Evolutionary conservation across 1,140 invertebrate genomes (phyloP).

Genomic region (Maniola jurtina): DNA sequence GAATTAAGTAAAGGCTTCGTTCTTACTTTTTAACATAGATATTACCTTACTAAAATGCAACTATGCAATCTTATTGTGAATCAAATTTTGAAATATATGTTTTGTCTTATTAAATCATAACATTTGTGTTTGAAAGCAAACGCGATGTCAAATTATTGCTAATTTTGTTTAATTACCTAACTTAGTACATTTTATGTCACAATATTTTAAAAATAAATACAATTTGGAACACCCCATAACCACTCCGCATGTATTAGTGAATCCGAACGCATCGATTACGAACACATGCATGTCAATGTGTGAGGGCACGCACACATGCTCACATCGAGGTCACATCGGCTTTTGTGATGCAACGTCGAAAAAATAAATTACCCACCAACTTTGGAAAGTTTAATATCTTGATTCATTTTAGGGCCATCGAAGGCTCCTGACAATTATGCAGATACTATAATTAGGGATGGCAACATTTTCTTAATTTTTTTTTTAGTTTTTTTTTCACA

Average conservation of each 20-base stretch:
- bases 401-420: conserved; percentile 38
- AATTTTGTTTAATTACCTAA: no score
- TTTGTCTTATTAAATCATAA: no score
- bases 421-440: conserved; percentile 28
- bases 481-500: not conserved
- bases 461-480: not conserved
- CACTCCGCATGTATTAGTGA: conserved; percentile 41
- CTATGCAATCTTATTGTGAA: no score
- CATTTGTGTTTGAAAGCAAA: not conserved
- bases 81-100: no score
- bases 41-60: no score
- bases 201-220: not conserved
- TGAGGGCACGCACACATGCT: conserved; percentile 29
- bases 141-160: no score
- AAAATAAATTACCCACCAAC: conserved; percentile 44
- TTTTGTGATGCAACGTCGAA: conserved; percentile 59
- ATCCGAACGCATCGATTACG: conserved; percentile 35
- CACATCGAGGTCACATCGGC: conserved; percentile 68
- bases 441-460: conserved; percentile 25
- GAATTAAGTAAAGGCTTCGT: no score
- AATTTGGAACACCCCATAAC: conserved; percentile 51
- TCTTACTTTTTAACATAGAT: no score
- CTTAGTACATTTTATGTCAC: no score
- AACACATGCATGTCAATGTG: conserved; percentile 43
- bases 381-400: conserved; percentile 54